A percentile compares a stretch with the other conserved stretches of the same genome.
Conservation (phyloP, 2,888 invertebrate species). For the Xanthorhoe spadicearia region DNA sequence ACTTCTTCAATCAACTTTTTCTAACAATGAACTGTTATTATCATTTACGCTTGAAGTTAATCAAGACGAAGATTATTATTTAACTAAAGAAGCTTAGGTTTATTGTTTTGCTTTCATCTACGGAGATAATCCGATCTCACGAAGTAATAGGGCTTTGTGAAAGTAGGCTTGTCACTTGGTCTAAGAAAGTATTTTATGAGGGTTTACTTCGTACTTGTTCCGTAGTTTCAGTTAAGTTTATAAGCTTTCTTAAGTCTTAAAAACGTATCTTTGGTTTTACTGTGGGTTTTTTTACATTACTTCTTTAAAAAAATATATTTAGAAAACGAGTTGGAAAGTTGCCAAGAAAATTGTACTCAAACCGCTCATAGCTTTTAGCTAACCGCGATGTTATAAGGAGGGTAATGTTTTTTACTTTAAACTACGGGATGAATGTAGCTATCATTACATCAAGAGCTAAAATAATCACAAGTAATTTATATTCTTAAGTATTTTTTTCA, state of each 20-base stretch:
- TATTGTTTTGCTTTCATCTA: conserved; percentile 27
- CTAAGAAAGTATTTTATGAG: conserved; percentile 26
- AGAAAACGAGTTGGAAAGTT: conserved; percentile 37
- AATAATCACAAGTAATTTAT: neutral
- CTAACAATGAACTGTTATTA: neutral
- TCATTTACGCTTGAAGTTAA: conserved; percentile 2
- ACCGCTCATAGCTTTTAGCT: conserved; percentile 13
- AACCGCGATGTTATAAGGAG: conserved; percentile 13
- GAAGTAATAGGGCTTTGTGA: conserved; percentile 32
- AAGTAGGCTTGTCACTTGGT: conserved; percentile 35
- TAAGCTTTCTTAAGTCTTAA: neutral
- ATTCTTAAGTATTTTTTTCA: too few species aligned
- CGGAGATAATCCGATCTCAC: conserved; percentile 17
- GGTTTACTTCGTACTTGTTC: conserved; percentile 4
- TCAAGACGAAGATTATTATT: conserved; percentile 25
- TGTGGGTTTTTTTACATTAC: too few species aligned
- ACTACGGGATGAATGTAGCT: neutral
- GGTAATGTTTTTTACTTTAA: neutral
- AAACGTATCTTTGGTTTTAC: too few species aligned
- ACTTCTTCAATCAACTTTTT: neutral
- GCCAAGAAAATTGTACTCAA: conserved; percentile 21
- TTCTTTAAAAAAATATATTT: too few species aligned
- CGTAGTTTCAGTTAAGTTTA: neutral
- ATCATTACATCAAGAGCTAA: neutral
- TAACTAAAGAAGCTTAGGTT: conserved; percentile 4